Evolutionary conservation across 2,888 invertebrate genomes (phyloP), one percentile per base, ranked within the genome.

Genomic region (Odontocolon sp.): DNA sequence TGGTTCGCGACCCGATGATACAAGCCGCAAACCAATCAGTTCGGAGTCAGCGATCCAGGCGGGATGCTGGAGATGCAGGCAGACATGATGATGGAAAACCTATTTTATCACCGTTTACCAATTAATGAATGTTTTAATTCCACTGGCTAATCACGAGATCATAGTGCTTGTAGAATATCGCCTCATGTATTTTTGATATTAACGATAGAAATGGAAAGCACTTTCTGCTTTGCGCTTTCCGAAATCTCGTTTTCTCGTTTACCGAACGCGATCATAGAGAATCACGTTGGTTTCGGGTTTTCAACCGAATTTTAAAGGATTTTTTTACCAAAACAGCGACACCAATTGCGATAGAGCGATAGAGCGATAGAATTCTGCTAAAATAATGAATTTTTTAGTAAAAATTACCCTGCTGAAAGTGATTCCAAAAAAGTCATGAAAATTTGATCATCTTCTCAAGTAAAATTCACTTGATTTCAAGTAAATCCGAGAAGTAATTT

Each of bases 1-100:
- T 77, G 76, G 56, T 67, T 68, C 63, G 71, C 57, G 76, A 77
- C 67, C 76, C 45, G 67, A 45, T 77, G 18, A 63, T 47, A 23
- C 52, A 54, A 54, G 66, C 71, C 76, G 67, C 76, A 68, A 77
- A 77, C 71, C 76, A 77, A 77, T 77, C 71, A 71, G 71, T 38
- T 61, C 18, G 26, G 69, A 75, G 70, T 75, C 64, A 66, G 36
- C 52, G 23, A 61, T 76, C 70, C 66, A 59, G 26, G 67, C 11
- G 3, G 52, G 31, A 23, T 23, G 38, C 23, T 23, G 8, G 57
- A 36, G 54, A 36, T 68, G 23, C 50, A 36, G 57, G 47, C 63
- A 63, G 47, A 28, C 69, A 50, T 23, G 50, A 69, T 56, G 11
- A 16, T 33, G 64, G n/a, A 42, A 42, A 40, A 57, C 42, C 54